A percentile compares a stretch with the other conserved stretches of the same genome.
These are phyloP conservation scores for Loxodonta africana DNA, from an alignment of 2,113 vertebrate species.

Conservation along the genomic window DNA sequence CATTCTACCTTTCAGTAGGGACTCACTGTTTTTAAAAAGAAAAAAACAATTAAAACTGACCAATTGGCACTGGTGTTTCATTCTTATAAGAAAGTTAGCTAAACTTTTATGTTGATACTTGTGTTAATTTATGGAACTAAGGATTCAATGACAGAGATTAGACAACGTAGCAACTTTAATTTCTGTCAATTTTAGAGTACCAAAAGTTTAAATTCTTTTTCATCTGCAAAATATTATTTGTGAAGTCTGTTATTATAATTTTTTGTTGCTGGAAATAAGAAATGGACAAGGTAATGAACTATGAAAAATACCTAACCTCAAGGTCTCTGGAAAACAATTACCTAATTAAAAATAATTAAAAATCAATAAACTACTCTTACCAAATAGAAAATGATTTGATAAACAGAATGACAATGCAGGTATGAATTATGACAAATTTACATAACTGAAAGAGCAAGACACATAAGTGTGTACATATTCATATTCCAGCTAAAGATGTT, in stretches of 20 bases:
- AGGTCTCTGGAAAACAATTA: slow-evolving; percentile 68
- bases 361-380: slow-evolving; percentile 56
- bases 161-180: slow-evolving; percentile 72
- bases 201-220: slow-evolving; percentile 70
- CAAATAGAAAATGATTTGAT: slow-evolving; percentile 55
- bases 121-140: slow-evolving; percentile 70
- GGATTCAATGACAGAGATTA: slow-evolving; percentile 73
- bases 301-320: slow-evolving; percentile 52
- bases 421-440: slow-evolving; percentile 37
- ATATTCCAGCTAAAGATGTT: slow-evolving; percentile 33
- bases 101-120: slow-evolving; percentile 25
- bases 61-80: slow-evolving; percentile 39
- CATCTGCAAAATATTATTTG: slow-evolving; percentile 64
- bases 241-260: slow-evolving; percentile 21
- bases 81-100: slow-evolving; percentile 57
- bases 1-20: slow-evolving; percentile 39
- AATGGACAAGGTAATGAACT: slow-evolving; percentile 18
- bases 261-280: slow-evolving; percentile 55
- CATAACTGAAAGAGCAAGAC: slow-evolving; percentile 45
- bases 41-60: not conserved
- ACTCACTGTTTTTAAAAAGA: slow-evolving; percentile 25
- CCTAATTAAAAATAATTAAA: slow-evolving; percentile 76
- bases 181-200: slow-evolving; percentile 70
- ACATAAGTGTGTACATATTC: not conserved
- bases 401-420: not conserved